A percentile compares a stretch with the other conserved stretches of the same genome.
These are phyloP conservation scores for Trididemnum clinides DNA, from an alignment of 23 tunicate genomes.

Conservation along the genomic window DNA sequence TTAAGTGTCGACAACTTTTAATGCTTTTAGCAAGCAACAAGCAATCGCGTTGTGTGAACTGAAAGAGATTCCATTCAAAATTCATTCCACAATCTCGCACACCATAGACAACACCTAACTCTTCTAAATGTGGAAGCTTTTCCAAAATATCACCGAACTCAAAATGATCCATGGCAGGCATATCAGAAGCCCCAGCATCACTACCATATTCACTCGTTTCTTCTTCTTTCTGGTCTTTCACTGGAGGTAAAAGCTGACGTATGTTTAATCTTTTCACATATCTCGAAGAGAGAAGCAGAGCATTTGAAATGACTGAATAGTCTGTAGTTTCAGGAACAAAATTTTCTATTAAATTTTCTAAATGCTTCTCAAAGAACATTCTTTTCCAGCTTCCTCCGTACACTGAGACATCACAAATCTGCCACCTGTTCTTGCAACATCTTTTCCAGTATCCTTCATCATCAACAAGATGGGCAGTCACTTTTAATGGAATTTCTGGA, in stretches of 20 bases:
- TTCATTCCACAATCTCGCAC: conserved; percentile 98
- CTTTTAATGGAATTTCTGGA: conserved; percentile 53
- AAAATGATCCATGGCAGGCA: conserved; percentile 88
- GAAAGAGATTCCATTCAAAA: conserved; percentile 94
- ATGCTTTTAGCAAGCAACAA: conserved; percentile 74
- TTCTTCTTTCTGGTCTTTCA: conserved; percentile 76
- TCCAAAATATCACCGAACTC: conserved; percentile 69
- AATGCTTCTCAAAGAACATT: conserved; percentile 84
- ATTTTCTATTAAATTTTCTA: conserved; percentile 77
- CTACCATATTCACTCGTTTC: conserved; percentile 66
- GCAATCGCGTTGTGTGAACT: conserved; percentile 93
- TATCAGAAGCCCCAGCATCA: conserved; percentile 78
- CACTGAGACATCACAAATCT: conserved; percentile 74
- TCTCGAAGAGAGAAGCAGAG: conserved; percentile 56
- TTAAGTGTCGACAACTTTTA: conserved; percentile 64
- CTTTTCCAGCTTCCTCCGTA: conserved; percentile 95
- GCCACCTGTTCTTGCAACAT: conserved; percentile 74
- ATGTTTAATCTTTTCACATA: conserved; percentile 81
- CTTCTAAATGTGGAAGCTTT: conserved; percentile 79
- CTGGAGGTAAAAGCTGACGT: conserved; percentile 89
- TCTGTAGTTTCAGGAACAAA: conserved; percentile 87
- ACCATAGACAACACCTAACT: conserved; percentile 59
- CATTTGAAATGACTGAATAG: conserved; percentile 57
- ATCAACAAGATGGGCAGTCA: conserved; percentile 80
- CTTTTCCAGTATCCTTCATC: conserved; percentile 97